These are phyloP conservation scores for Cherax quadricarinatus DNA, from an alignment of 1,140 invertebrate genomes.

Conservation along the genomic window DNA sequence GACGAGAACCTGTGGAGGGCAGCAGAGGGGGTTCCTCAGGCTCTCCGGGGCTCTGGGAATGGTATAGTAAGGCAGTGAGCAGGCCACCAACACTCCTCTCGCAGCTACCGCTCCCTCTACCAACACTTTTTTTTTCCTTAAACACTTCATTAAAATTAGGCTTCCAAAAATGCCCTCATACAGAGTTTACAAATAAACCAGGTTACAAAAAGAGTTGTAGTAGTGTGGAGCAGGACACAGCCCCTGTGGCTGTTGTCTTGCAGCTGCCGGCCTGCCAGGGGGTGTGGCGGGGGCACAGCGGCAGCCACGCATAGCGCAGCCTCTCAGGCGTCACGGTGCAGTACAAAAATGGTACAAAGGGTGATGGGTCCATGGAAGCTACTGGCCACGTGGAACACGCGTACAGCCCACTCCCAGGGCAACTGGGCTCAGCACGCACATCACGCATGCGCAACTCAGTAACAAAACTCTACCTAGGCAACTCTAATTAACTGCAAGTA, in stretches of 20 bases:
- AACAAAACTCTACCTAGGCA: constrained; percentile 69
- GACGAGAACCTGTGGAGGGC: constrained; percentile 40
- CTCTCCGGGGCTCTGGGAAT: constrained; percentile 56
- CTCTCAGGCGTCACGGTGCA: constrained; percentile 41
- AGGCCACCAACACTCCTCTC: constrained; percentile 60
- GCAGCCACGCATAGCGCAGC: constrained; percentile 17
- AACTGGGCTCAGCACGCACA: constrained; percentile 56
- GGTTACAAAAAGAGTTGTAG: constrained; percentile 52
- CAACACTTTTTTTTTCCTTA: constrained; percentile 22
- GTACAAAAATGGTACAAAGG: constrained; percentile 67
- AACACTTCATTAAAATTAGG: constrained; percentile 23
- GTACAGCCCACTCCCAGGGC: constrained; percentile 47
- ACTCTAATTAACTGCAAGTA: constrained; percentile 64
- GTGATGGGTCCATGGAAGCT: constrained; percentile 61
- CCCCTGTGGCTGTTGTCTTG: constrained; percentile 18
- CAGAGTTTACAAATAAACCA: constrained; percentile 22
- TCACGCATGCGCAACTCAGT: constrained; percentile 65
- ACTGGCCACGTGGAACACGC: constrained; percentile 57
- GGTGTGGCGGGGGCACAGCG: background rate
- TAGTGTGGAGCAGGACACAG: constrained; percentile 34
- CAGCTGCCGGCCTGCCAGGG: constrained; percentile 15
- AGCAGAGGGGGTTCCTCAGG: constrained; percentile 12
- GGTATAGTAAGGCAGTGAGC: constrained; percentile 70
- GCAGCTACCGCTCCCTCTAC: constrained; percentile 31
- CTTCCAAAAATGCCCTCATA: constrained; percentile 18